Percentiles rank a stretch among this genome's conserved stretches.
These are phyloP conservation scores for Sarcophaga bullata DNA, from an alignment of 1,140 invertebrate genomes.

Conservation along the genomic window DNA sequence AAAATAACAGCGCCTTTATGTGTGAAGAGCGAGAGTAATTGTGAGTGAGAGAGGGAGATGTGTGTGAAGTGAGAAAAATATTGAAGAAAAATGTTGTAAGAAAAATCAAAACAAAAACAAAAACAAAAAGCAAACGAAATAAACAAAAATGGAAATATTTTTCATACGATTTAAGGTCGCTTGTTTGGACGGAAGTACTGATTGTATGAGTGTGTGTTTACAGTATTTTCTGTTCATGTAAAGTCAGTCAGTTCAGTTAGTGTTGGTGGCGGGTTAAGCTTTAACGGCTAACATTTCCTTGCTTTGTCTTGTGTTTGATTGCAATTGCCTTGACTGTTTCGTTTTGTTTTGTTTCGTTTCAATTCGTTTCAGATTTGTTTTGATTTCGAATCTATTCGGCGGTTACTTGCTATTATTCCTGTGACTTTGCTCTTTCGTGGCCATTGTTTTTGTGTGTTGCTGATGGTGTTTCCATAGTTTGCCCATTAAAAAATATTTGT, in stretches of 20 bases:
- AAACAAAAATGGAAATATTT: neutral
- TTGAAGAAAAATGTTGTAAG: too few relatives aligned
- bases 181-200: neutral
- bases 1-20: neutral
- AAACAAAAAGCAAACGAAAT: constrained; percentile 7
- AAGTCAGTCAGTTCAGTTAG: neutral
- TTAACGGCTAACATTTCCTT: neutral
- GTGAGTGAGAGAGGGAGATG: neutral
- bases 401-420: neutral
- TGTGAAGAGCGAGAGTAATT: neutral
- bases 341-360: neutral
- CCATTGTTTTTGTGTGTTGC: neutral
- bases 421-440: neutral
- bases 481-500: neutral
- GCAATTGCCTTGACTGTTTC: neutral
- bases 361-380: too few relatives aligned
- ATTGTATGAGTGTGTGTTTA: neutral
- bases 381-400: too few relatives aligned
- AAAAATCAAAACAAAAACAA: too few relatives aligned
- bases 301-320: neutral
- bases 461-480: neutral
- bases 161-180: neutral
- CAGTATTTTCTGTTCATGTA: neutral
- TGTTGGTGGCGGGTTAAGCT: constrained; percentile 14
- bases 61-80: neutral